Evolutionary conservation across 2,797 vertebrate genomes (phyloP), one percentile per base, ranked within the genome.

Genomic region (Lepus oiostolus): DNA sequence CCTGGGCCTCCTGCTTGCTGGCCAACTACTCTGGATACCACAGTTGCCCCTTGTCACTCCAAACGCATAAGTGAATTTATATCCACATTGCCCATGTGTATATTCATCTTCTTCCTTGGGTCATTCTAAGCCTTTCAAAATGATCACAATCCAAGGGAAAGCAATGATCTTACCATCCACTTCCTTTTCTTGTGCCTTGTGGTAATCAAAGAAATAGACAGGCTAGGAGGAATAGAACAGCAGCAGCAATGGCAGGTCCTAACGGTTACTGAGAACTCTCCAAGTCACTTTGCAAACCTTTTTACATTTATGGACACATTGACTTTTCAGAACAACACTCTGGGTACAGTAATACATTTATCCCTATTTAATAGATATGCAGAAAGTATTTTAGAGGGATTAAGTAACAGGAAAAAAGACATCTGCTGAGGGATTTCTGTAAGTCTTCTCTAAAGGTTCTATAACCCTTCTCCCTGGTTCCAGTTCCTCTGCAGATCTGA

Each of bases 31-130:
- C 54, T n/a, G 32, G 84, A 85, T 22, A n/a, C 4, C 72, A 3
- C 17, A n/a, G 6, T 26, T 68, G 58, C 10, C 77, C 60, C 28
- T 35, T 54, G 13, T 14, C 7, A 13, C 50, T 96, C 71, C 71
- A 86, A 38, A 76, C 71, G 62, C 72, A 52, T 38, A 60, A 85
- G 28, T 58, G 83, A 72, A 95, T 91, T 89, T 42, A 70, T 38
- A 88, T 85, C 52, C 72, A 77, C 79, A 62, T 17, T 63, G 32
- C 50, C 90, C 24, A 58, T 2, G 0, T 28, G 60, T 70, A 72
- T 52, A 94, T 70, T 75, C 30, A 4, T 96, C 38, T 74, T 95
- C 85, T 93, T 88, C 58, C 50, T 30, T 21, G 24, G 58, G 16
- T 82, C 71, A 58, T 67, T 60, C 24, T 13, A 87, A 77, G 17